Evolutionary conservation across 2,888 invertebrate genomes (phyloP).

Genomic region (Zhengitettix transpicula): DNA sequence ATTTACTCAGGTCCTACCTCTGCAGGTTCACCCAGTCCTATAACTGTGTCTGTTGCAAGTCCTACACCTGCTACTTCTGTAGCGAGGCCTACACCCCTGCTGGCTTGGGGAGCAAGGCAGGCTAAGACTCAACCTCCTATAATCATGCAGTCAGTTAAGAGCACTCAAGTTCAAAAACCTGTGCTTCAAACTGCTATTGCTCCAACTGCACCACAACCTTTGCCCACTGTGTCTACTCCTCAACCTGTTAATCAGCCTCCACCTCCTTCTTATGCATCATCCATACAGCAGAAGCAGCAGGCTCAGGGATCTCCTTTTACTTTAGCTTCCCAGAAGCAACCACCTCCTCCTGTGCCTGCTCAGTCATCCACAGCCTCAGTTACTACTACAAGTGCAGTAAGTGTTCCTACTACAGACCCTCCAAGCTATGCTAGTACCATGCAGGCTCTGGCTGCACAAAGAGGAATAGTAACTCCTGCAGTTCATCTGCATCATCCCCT

Average conservation of each 20-base stretch:
- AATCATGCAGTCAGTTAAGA: constrained; percentile 92
- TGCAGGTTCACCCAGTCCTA: constrained; percentile 69
- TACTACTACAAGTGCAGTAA: constrained; percentile 21
- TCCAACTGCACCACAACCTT: constrained; percentile 60
- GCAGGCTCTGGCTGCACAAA: constrained; percentile 58
- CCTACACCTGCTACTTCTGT: constrained; percentile 37
- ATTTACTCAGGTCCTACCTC: constrained; percentile 72
- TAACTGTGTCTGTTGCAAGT: constrained; percentile 49
- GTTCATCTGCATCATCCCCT: constrained; percentile 35
- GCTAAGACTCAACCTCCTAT: constrained; percentile 83
- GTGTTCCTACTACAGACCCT: constrained; percentile 69
- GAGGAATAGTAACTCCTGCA: constrained; percentile 26
- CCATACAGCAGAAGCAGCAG: constrained; percentile 57
- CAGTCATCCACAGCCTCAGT: constrained; percentile 23
- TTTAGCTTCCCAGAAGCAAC: constrained; percentile 20
- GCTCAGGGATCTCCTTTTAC: constrained; percentile 35
- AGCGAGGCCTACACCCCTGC: constrained; percentile 64
- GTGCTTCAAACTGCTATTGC: constrained; percentile 88
- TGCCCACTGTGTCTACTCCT: constrained; percentile 17
- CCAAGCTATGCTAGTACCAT: constrained; percentile 86
- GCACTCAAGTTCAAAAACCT: constrained; percentile 89
- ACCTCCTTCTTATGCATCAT: constrained; percentile 68
- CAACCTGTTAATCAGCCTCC: constrained; percentile 36
- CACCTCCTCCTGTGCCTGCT: constrained; percentile 25
- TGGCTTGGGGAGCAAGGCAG: constrained; percentile 73